Base-by-base conservation (phyloP, 1,140 invertebrate species). In the Saxidomus purpurata region DNA sequence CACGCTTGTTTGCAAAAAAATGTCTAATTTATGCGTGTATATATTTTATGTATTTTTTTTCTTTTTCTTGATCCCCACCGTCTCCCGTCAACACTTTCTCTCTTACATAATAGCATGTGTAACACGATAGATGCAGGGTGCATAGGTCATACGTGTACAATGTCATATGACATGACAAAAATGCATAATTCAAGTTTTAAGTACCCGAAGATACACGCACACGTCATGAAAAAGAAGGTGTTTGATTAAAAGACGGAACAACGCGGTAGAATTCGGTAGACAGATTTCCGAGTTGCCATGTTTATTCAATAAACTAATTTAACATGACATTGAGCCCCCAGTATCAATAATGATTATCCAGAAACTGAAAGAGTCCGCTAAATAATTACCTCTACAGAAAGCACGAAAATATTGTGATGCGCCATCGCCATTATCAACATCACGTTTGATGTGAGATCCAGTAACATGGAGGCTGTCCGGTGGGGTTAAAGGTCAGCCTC, bases 231-330 rank as follows among this genome's bases (percentile, higher is more conserved):
- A n/a, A 19, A 55, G 9, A 55, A 22, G 22, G 6, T 67, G 25
- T 22, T n/a, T 31, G 28, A 67, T 67, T 28, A 28, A 28, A 9
- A 67, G 61, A 9, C 61, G 17, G 61, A 34, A 67, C 15, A 34
- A 28, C n/a, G n/a, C n/a, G n/a, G n/a, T n/a, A n/a, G n/a, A n/a
- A n/a, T n/a, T n/a, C n/a, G n/a, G n/a, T n/a, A n/a, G n/a, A n/a
- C n/a, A n/a, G n/a, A n/a, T n/a, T n/a, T n/a, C n/a, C n/a, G n/a
- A 34, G 28, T 67, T 67, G 52, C 31, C 28, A 40, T 86, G 77
- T 87, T 87, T 77, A 87, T 87, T 63, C 34, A 87, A 77, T 77
- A 61, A 79, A 87, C 74, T 80, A 79, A 87, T 87, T 87, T 80
- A 87, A 87, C 85, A 79, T 87, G 85, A 77, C 85, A 80, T 28